Conservation (phyloP, 2,888 invertebrate species). For the Ophion costatus region DNA sequence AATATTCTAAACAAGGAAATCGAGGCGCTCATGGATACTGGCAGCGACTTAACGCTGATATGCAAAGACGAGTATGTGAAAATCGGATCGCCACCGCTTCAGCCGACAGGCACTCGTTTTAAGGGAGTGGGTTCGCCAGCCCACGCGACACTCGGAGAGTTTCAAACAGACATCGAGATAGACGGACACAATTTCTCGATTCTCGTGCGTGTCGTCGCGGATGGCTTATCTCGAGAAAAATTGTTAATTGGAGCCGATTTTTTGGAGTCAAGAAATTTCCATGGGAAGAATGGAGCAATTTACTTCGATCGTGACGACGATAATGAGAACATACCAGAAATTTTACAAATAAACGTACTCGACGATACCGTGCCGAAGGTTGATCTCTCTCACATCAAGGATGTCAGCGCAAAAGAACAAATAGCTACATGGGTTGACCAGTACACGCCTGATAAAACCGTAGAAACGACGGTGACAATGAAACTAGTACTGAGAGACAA, state of each 20-base stretch:
- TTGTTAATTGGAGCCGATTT: slow-evolving; percentile 37
- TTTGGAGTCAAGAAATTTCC: slow-evolving; percentile 13
- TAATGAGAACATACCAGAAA: not conserved
- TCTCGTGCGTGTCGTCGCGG: slow-evolving; percentile 5
- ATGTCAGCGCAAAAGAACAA: not conserved
- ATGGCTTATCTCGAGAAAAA: slow-evolving; percentile 19
- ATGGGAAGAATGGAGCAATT: not conserved
- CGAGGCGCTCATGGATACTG: slow-evolving; percentile 53
- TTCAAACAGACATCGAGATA: slow-evolving; percentile 11
- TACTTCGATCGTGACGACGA: not conserved
- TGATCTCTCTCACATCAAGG: not conserved
- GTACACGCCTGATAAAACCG: too few relatives aligned
- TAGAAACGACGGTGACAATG: too few relatives aligned
- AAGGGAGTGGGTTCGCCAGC: slow-evolving; percentile 44
- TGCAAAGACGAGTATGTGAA: slow-evolving; percentile 37
- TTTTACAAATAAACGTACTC: not conserved
- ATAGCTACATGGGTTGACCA: not conserved
- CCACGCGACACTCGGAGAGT: slow-evolving; percentile 37
- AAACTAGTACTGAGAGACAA: slow-evolving; percentile 43
- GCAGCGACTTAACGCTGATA: slow-evolving; percentile 52
- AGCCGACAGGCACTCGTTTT: slow-evolving; percentile 7
- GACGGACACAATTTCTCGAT: slow-evolving; percentile 21
- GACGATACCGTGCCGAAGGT: not conserved
- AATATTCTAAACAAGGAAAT: slow-evolving; percentile 33
- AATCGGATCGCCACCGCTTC: slow-evolving; percentile 49